Evolutionary conservation across 2,888 invertebrate species (phyloP).

Genomic region (Lomographa bimaculata): DNA sequence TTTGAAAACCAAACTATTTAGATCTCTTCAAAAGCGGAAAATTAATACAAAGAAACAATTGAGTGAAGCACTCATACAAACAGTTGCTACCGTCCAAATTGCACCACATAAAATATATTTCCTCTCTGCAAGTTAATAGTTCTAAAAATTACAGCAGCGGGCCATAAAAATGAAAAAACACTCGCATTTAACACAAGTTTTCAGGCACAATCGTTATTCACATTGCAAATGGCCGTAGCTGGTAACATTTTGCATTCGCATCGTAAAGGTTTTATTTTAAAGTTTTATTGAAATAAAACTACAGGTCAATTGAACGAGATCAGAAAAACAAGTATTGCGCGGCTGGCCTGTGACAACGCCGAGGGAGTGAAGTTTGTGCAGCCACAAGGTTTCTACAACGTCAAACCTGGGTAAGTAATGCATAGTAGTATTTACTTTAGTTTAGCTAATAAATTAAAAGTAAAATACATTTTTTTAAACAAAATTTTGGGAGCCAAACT

Average conservation of each 20-base stretch:
- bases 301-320: slow-evolving; percentile 62
- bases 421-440: too few relatives aligned
- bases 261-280: slow-evolving; percentile 27
- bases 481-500: too few relatives aligned
- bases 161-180: slow-evolving; percentile 22
- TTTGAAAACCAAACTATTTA: too few relatives aligned
- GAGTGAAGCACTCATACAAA: slow-evolving; percentile 1
- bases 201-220: slow-evolving; percentile 30
- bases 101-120: slow-evolving; percentile 9
- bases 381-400: slow-evolving; percentile 56
- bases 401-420: slow-evolving; percentile 47
- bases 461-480: too few relatives aligned
- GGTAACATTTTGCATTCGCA: slow-evolving; percentile 30
- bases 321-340: slow-evolving; percentile 63
- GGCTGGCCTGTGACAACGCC: slow-evolving; percentile 62
- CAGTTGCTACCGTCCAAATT: background rate
- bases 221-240: slow-evolving; percentile 30
- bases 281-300: slow-evolving; percentile 3
- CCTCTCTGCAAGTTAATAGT: slow-evolving; percentile 10
- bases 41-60: background rate
- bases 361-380: slow-evolving; percentile 65
- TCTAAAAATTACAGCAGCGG: slow-evolving; percentile 19
- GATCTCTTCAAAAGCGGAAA: too few relatives aligned
- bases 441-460: too few relatives aligned
- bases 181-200: slow-evolving; percentile 27